Conservation (phyloP, 2,797 vertebrate genomes). For the Thaleichthys pacificus region DNA sequence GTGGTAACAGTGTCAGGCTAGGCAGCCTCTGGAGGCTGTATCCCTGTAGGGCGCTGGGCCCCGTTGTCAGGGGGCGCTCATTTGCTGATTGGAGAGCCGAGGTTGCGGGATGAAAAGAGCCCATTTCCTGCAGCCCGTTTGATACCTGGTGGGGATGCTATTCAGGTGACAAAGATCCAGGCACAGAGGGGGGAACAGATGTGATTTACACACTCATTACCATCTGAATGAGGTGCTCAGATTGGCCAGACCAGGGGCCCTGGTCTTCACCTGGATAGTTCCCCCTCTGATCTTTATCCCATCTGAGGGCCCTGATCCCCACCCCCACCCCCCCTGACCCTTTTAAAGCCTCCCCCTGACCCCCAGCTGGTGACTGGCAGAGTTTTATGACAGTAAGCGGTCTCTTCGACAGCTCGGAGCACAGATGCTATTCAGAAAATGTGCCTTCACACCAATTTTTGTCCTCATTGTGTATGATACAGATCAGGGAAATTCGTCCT, state of each 20-base stretch:
- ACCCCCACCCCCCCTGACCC: conserved; percentile 67
- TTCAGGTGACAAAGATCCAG: conserved; percentile 97
- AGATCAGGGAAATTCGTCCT: conserved; percentile 83
- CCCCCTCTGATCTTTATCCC: conserved; percentile 94
- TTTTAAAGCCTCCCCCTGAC: conserved; percentile 61
- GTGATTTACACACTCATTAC: conserved; percentile 98
- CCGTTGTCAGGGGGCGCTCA: conserved; percentile 78
- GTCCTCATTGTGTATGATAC: conserved; percentile 79
- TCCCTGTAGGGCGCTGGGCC: conserved; percentile 70
- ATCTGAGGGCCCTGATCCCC: conserved; percentile 89
- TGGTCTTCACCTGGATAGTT: conserved; percentile 95
- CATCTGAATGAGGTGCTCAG: conserved; percentile 93
- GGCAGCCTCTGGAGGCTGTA: conserved; percentile 67
- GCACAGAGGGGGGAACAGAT: conserved; percentile 92
- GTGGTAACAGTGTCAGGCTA: conserved; percentile 74
- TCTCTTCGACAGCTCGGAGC: conserved; percentile 79
- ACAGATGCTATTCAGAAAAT: conserved; percentile 87
- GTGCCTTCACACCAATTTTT: conserved; percentile 81
- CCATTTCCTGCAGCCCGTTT: conserved; percentile 95
- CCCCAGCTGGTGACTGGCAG: conserved; percentile 89
- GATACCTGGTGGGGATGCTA: conserved; percentile 98
- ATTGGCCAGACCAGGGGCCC: conserved; percentile 84
- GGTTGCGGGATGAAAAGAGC: conserved; percentile 82
- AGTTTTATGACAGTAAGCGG: conserved; percentile 88
- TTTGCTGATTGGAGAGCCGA: conserved; percentile 88